Evolutionary conservation across 1,140 invertebrate species (phyloP).

Genomic region (Ostrea denselamellosa): DNA sequence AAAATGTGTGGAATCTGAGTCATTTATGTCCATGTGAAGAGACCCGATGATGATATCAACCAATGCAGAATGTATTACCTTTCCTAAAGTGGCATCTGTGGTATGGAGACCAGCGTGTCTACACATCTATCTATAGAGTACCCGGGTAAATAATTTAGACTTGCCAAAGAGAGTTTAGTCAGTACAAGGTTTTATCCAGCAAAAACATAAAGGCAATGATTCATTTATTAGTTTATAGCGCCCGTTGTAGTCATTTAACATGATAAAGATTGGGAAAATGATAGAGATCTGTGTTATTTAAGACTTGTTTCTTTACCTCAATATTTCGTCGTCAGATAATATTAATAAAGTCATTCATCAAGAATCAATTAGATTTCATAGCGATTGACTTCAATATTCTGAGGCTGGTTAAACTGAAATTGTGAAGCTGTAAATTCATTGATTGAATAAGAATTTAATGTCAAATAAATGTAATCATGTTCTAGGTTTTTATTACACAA

Average conservation of each 20-base stretch:
- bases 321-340: background rate
- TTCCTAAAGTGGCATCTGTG: conserved; percentile 25
- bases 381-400: background rate
- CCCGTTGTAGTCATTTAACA: background rate
- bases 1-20: conserved; percentile 22
- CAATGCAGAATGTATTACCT: background rate
- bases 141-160: conserved; percentile 22
- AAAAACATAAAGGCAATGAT: background rate
- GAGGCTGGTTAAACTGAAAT: background rate
- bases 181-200: background rate
- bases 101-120: background rate
- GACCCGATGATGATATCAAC: conserved; percentile 22
- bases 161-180: conserved; percentile 35
- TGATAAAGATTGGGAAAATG: background rate
- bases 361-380: background rate
- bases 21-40: conserved; percentile 25
- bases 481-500: background rate
- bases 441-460: background rate
- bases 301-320: background rate
- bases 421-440: background rate
- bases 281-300: conserved; percentile 9
- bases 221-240: conserved; percentile 35
- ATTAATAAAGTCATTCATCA: background rate
- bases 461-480: background rate
- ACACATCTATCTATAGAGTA: background rate